A percentile compares a stretch with the other conserved stretches of the same genome.
Conservation (phyloP, 2,888 invertebrate species). For the Nomada fabriciana region DNA sequence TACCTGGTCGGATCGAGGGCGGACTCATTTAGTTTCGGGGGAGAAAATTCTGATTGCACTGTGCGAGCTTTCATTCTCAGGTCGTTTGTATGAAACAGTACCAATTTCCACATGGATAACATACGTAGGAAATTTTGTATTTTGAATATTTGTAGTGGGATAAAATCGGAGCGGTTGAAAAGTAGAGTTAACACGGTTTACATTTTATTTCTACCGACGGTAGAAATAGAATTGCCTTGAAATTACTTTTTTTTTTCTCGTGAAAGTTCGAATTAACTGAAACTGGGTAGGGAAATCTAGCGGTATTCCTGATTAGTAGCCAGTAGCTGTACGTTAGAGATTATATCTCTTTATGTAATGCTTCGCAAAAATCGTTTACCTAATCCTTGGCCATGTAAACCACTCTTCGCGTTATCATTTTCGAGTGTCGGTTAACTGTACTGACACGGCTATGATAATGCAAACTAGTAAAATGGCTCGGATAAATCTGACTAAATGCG, state of each 20-base stretch:
- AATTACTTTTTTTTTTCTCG: not conserved
- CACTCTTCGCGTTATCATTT: not conserved
- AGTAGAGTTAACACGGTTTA: no score
- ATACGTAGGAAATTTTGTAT: no score
- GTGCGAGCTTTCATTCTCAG: not conserved
- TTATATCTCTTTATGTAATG: not conserved
- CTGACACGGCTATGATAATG: not conserved
- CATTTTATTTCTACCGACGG: no score
- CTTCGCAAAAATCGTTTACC: not conserved
- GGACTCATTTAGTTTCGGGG: not conserved
- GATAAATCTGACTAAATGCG: no score
- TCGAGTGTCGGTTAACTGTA: not conserved
- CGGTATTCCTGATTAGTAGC: not conserved
- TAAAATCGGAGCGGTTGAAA: no score
- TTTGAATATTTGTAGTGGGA: no score
- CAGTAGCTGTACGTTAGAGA: not conserved
- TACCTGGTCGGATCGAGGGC: not conserved
- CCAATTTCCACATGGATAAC: no score
- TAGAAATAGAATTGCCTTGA: no score
- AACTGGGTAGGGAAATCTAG: not conserved
- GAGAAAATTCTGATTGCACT: not conserved
- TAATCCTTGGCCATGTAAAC: not conserved
- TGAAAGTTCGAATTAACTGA: not conserved
- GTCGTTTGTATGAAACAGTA: no score
- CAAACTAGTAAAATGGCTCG: not conserved